Evolutionary conservation across 1,140 invertebrate species (phyloP).

Genomic region (Caenorhabditis latens): DNA sequence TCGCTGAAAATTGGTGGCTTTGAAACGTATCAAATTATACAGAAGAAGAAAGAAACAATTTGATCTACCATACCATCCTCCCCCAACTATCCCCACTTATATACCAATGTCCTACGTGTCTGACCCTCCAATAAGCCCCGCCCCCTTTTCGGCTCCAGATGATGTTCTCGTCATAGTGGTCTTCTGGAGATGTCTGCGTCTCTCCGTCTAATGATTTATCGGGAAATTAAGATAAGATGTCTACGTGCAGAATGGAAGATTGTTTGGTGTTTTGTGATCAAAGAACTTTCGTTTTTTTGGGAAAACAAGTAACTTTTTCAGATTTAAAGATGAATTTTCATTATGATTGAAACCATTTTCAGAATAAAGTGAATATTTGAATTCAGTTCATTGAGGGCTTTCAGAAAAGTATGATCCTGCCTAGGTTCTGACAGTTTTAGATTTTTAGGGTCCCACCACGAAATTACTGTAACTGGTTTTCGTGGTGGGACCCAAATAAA

Average conservation of each 20-base stretch:
- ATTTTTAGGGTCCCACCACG: background rate
- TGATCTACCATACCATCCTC: too few species aligned
- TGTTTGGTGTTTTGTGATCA: background rate
- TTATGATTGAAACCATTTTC: too few species aligned
- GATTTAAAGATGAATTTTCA: too few species aligned
- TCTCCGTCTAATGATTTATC: background rate
- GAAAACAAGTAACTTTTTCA: too few species aligned
- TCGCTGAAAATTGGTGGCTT: too few species aligned
- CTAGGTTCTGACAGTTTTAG: conserved; percentile 14
- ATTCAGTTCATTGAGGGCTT: background rate
- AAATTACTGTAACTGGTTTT: background rate
- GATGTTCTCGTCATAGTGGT: background rate
- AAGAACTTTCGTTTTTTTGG: too few species aligned
- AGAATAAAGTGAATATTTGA: background rate
- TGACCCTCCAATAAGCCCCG: too few species aligned
- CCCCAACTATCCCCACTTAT: too few species aligned
- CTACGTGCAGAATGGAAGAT: background rate
- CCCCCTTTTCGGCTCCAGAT: background rate
- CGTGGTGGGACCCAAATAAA: too few species aligned
- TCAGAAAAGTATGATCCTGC: conserved; percentile 6
- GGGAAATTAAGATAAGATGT: background rate
- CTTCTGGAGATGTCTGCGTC: conserved; percentile 4
- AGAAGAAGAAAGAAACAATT: too few species aligned
- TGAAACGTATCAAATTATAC: too few species aligned
- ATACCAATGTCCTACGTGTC: too few species aligned